phyloP scores from a whole-genome alignment of 1,140 invertebrate genomes.

The Aricia agestis region DNA sequence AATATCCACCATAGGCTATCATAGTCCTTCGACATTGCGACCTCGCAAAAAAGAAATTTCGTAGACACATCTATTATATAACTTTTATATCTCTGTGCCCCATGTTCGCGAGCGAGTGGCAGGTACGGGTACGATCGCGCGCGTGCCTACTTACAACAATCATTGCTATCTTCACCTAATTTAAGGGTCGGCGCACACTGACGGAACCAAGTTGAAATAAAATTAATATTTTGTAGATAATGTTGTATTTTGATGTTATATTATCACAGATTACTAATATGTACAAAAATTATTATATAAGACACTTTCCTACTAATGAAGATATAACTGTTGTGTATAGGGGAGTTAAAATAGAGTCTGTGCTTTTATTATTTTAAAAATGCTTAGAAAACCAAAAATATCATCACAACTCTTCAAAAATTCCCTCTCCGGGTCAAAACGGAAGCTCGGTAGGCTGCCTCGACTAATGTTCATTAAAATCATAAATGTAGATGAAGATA shows the following conservation, averaged over 20 bases:
- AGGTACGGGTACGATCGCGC: neutral
- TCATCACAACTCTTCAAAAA: neutral
- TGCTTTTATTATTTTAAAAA: neutral
- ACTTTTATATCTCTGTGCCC: neutral
- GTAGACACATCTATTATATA: neutral
- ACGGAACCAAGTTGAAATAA: neutral
- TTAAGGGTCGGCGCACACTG: neutral
- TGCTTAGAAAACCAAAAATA: neutral
- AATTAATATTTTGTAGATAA: too few species aligned
- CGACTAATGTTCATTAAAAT: slow-evolving; percentile 2
- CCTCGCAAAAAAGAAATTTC: too few species aligned
- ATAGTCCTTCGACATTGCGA: too few species aligned
- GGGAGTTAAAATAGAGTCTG: too few species aligned
- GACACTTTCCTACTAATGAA: too few species aligned
- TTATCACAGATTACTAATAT: too few species aligned
- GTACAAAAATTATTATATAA: too few species aligned
- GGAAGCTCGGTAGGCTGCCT: neutral
- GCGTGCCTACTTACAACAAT: neutral
- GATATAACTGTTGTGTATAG: too few species aligned
- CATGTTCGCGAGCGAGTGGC: neutral
- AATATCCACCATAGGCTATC: too few species aligned
- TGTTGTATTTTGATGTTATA: too few species aligned
- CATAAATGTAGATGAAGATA: slow-evolving; percentile 28
- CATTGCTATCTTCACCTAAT: neutral
- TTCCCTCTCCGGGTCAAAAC: neutral